These are phyloP conservation scores for Falco biarmicus DNA, from an alignment of 2,797 vertebrate species.

Conservation along the genomic window DNA sequence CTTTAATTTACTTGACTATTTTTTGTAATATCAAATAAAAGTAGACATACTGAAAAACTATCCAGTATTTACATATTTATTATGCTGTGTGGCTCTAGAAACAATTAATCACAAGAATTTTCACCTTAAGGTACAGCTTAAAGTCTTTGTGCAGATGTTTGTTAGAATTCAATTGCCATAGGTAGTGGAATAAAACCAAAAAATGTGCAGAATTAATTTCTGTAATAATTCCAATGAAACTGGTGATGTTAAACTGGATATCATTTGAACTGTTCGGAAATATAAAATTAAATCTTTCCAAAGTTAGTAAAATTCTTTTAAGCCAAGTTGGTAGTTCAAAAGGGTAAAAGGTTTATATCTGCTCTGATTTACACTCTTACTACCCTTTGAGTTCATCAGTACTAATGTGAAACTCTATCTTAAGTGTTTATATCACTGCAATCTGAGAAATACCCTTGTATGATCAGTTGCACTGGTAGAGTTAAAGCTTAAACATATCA, in stretches of 20 bases:
- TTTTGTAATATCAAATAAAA: slow-evolving; percentile 7
- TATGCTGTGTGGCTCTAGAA: not conserved
- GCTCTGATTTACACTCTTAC: not conserved
- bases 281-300: not conserved
- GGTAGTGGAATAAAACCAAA: not conserved
- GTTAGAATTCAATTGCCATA: not conserved
- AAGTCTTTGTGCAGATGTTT: not conserved
- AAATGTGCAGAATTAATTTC: not conserved
- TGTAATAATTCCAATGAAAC: not conserved
- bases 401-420: not conserved
- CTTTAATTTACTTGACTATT: not conserved
- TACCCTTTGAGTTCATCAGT: not conserved
- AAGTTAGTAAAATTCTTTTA: not conserved
- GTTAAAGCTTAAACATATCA: not conserved
- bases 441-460: not conserved
- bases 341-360: not conserved
- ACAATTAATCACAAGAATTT: not conserved
- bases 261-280: not conserved
- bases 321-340: not conserved
- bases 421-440: not conserved
- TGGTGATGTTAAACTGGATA: not conserved
- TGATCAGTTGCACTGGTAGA: not conserved
- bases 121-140: not conserved
- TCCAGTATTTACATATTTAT: slow-evolving; percentile 17
- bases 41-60: not conserved